Base-by-base conservation (phyloP, 2,113 vertebrate genomes). In the Esox niger region DNA sequence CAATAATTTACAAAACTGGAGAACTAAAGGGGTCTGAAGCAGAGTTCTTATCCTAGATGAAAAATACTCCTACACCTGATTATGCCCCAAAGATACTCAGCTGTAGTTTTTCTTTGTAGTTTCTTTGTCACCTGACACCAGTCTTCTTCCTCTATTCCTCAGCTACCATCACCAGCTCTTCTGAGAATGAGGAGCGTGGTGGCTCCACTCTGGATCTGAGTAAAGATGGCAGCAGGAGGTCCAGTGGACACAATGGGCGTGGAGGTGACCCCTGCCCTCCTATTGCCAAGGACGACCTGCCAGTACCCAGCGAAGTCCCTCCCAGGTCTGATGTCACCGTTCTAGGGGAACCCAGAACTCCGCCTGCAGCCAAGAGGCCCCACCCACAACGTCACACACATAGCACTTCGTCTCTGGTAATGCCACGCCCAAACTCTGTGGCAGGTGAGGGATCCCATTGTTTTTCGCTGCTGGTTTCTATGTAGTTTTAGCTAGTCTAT, bases 391-490 rank as follows among this genome's bases (percentile, higher is more conserved):
- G 68, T 91, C 61, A 76, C 85, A 52, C 71, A 65, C 95, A 96
- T 67, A 89, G 72, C 86, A 90, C 91, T 46, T 93, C 91, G 64
- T 94, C 95, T 5, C 87, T 96, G 72, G 83, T 91, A 76, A 94
- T 96, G 94, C 95, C 95, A 75, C 93, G 97, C 64, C 97, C 97
- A 69, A 99, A 99, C 87, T 99, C 97, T 0, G 97, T 99, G 78
- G 97, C 97, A 94, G 97, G 97, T 99, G 91, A 82, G 82, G 26
- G 55, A 54, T 13, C 55, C 55, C 13, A 10, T 2, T 13, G 23
- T 9, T 2, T 15, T 25, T 27, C 11, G 21, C n/a, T 52, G 47
- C 11, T 43, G 13, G 38, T 17, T 10, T 17, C 38, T 43, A 10
- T 15, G 5, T 43, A 43, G 38, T 43, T 4, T 17, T 15, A 17